These are phyloP conservation scores for Pollenia griseotomentosa DNA, from an alignment of 2,888 invertebrate species.

Conservation along the genomic window DNA sequence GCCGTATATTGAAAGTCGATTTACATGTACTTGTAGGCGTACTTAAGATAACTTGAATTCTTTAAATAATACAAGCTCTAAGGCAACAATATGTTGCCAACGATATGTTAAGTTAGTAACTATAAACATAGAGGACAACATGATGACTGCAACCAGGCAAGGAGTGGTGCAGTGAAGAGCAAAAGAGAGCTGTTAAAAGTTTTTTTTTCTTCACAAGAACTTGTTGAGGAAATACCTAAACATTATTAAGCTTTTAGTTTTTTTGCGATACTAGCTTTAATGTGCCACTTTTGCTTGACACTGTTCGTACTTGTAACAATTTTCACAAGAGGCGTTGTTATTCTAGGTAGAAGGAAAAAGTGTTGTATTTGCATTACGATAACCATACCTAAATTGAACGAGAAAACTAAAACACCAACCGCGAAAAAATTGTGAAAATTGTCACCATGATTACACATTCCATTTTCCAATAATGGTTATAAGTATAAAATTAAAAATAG, in stretches of 20 bases:
- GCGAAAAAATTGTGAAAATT: conserved; percentile 80
- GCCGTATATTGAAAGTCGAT: conserved; percentile 78
- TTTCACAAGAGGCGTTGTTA: conserved; percentile 46
- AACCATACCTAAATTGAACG: conserved; percentile 33
- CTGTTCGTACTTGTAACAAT: conserved; percentile 13
- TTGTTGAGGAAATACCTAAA: background rate
- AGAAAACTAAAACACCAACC: conserved; percentile 1
- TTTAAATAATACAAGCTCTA: conserved; percentile 71
- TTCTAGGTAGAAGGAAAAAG: conserved; percentile 33
- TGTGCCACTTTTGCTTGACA: conserved; percentile 8
- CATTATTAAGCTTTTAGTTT: background rate
- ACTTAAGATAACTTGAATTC: conserved; percentile 82
- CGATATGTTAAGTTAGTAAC: conserved; percentile 20
- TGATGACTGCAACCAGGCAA: background rate
- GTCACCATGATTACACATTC: conserved; percentile 79
- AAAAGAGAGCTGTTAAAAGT: background rate
- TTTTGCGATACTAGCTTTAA: background rate
- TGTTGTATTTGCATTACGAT: conserved; percentile 64
- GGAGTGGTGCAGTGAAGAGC: background rate
- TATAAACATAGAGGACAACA: conserved; percentile 12
- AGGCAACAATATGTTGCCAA: conserved; percentile 46
- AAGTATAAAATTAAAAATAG: conserved; percentile 33
- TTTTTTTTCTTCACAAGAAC: too few relatives aligned
- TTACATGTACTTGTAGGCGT: conserved; percentile 83
- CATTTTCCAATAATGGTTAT: conserved; percentile 71